Evolutionary conservation across 2,888 invertebrate species (phyloP), one percentile per base, ranked within the genome.

Genomic region (Cheilosia vernalis): DNA sequence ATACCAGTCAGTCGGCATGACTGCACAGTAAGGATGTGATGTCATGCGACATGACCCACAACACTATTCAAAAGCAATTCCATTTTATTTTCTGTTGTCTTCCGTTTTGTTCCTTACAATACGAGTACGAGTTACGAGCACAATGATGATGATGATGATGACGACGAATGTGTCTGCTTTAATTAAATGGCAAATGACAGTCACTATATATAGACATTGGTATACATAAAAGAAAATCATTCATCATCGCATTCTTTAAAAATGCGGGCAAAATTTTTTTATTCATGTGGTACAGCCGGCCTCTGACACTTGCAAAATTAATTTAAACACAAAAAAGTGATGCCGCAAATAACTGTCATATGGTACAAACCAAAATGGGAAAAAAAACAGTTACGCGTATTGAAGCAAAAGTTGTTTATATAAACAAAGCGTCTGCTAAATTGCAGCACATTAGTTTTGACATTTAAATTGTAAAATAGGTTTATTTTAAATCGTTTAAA

Each of bases 21-120:
- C 73, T 58, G 47, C 78, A 79, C 78, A 79, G 80, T 70, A 84
- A 84, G 69, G 70, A 84, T 74, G 74, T 84, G 84, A 84, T 84
- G 79, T 84, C 79, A 79, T 80, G 44, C 60, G 70, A 64, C 63
- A 80, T 84, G 84, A 84, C 79, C 84, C 84, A 79, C 74, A 70
- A 70, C 79, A 60, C 79, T 60, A 79, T 80, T 74, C 74, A 58
- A 74, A 79, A 51, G 79, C 47, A 76, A 70, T 74, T 74, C 42
- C 51, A 58, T 53, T 72, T 60, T 30, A 53, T 66, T 60, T 63
- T 53, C n/a, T 58, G 4, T 64, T n/a, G 19, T 70, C 53, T 60
- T 51, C 2, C 27, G 53, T 51, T 70, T 51, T 9, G 10, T 37
- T 61, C 17, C 61, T 42, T 17, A 15, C 61, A 30, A 19, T 15